Conservation (phyloP, 2,888 invertebrate species). For the Lomographa bimaculata region DNA sequence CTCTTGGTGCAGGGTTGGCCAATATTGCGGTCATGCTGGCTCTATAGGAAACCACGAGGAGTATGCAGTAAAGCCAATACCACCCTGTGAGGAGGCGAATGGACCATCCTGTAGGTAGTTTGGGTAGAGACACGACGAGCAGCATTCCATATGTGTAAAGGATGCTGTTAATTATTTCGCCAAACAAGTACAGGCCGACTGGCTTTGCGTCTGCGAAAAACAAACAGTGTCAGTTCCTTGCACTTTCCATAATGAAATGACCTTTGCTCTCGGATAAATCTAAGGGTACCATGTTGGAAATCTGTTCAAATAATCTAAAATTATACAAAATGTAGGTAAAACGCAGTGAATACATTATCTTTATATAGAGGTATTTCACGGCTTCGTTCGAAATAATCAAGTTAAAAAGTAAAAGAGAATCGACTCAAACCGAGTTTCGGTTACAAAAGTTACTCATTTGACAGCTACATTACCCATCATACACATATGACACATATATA, state of each 20-base stretch:
- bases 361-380: too few species aligned
- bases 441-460: too few species aligned
- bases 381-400: too few species aligned
- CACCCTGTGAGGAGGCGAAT: conserved; percentile 91
- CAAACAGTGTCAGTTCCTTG: conserved; percentile 11
- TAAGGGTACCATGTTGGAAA: too few species aligned
- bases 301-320: too few species aligned
- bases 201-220: conserved; percentile 64
- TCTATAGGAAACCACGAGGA: conserved; percentile 90
- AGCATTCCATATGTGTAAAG: conserved; percentile 93
- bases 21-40: conserved; percentile 94
- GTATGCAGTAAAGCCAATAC: conserved; percentile 93
- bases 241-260: neutral
- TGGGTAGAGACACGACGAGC: conserved; percentile 90
- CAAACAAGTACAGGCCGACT: conserved; percentile 87
- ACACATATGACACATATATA: too few species aligned
- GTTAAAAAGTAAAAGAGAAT: too few species aligned
- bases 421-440: too few species aligned
- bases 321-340: too few species aligned
- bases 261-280: too few species aligned
- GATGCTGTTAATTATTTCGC: conserved; percentile 88
- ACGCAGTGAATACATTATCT: too few species aligned
- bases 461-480: too few species aligned
- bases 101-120: conserved; percentile 91
- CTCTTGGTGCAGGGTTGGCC: conserved; percentile 89